Percentiles rank a stretch among this genome's conserved stretches.
Conservation (phyloP, 2,113 vertebrate genomes). For the Zosterops japonicus region DNA sequence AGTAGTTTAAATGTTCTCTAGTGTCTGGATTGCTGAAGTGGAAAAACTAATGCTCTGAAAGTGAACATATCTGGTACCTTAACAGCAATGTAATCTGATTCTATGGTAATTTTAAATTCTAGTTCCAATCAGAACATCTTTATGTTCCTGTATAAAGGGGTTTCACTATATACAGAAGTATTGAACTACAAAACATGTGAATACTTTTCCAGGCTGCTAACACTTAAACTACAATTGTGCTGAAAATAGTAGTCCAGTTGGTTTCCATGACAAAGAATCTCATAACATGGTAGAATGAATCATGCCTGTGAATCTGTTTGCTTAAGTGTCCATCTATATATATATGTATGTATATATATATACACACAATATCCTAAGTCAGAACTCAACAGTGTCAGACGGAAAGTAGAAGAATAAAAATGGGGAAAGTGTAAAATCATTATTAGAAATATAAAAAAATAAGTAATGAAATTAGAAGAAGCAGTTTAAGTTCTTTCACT, state of each 20-base stretch:
- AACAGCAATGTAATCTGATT: background rate
- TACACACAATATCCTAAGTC: background rate
- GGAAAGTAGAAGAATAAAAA: background rate
- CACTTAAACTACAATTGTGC: background rate
- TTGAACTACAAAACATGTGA: background rate
- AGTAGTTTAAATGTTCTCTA: background rate
- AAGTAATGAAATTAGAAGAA: background rate
- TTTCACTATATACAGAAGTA: background rate
- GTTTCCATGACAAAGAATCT: background rate
- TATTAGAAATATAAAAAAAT: background rate
- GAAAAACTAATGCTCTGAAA: background rate
- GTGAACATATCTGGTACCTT: background rate
- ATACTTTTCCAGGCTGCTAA: background rate
- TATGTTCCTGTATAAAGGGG: background rate
- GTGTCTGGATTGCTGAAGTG: background rate
- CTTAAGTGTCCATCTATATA: background rate
- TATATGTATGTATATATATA: too few relatives aligned
- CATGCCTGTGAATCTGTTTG: background rate
- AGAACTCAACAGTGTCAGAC: background rate
- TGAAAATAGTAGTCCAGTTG: background rate
- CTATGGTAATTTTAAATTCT: background rate
- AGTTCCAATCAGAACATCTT: background rate
- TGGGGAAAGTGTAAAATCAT: background rate
- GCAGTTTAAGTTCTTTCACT: background rate
- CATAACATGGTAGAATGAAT: background rate